phyloP scores from a whole-genome alignment of 2,797 vertebrate genomes.

The Pitangus sulphuratus region DNA sequence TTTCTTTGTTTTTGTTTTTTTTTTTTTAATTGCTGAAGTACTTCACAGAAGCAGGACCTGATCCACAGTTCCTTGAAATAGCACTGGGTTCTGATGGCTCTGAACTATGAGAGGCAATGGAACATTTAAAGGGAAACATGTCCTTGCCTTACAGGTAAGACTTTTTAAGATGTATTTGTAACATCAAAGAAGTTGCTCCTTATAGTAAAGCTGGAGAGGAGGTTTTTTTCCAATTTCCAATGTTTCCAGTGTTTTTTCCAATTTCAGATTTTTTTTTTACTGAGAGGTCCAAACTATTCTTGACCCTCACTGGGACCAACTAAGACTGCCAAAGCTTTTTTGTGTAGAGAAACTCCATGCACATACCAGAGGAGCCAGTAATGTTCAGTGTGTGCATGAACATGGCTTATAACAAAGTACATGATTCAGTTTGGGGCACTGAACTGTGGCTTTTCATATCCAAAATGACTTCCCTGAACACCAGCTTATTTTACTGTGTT shows the following conservation, averaged over 20 bases:
- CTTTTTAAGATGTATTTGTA: background rate
- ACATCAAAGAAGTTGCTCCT: background rate
- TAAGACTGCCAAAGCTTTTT: background rate
- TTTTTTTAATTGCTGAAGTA: background rate
- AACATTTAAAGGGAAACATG: background rate
- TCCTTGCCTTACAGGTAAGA: background rate
- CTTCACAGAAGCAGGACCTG: background rate
- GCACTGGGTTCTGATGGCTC: background rate
- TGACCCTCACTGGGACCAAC: background rate
- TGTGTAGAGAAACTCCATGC: background rate
- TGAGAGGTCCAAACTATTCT: background rate
- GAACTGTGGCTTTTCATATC: background rate
- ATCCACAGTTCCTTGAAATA: background rate
- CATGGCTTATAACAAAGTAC: background rate
- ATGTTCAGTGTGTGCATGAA: fast-evolving
- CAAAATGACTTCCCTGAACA: background rate
- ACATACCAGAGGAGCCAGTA: background rate
- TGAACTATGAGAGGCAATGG: background rate
- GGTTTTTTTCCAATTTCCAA: background rate
- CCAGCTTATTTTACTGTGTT: background rate
- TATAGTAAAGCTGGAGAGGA: background rate
- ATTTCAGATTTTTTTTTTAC: background rate
- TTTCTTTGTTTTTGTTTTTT: background rate
- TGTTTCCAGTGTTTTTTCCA: background rate
- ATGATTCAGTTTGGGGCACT: background rate